Conservation (phyloP, 1,140 invertebrate species). For the Panulirus ornatus region DNA sequence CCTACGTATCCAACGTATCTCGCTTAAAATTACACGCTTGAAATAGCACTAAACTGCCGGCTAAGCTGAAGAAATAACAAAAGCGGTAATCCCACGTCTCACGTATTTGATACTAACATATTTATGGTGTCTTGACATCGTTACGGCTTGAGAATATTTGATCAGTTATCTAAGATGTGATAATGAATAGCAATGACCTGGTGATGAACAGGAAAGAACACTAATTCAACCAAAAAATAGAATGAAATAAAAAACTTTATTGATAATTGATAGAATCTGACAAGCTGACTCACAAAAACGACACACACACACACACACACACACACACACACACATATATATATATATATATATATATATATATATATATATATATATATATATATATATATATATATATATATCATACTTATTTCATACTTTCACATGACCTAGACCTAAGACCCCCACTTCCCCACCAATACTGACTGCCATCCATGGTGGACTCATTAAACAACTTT, state of each 20-base stretch:
- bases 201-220: not conserved
- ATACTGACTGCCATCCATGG: too few species aligned
- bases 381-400: too few species aligned
- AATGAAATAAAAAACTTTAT: not conserved
- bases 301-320: not conserved
- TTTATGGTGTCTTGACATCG: not conserved
- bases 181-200: constrained; percentile 13
- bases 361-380: too few species aligned
- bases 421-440: too few species aligned
- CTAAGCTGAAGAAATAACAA: not conserved
- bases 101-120: not conserved
- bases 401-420: too few species aligned
- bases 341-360: too few species aligned
- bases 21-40: not conserved
- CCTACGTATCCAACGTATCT: too few species aligned
- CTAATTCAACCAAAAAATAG: not conserved
- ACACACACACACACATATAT: not conserved
- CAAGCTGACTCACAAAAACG: too few species aligned
- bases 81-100: not conserved
- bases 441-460: too few species aligned
- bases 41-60: not conserved
- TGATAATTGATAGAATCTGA: not conserved
- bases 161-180: too few species aligned
- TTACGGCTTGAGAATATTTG: not conserved
- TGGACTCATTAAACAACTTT: too few species aligned